Conservation (phyloP, 2,797 vertebrate genomes). For the Linurgus olivaceus region DNA sequence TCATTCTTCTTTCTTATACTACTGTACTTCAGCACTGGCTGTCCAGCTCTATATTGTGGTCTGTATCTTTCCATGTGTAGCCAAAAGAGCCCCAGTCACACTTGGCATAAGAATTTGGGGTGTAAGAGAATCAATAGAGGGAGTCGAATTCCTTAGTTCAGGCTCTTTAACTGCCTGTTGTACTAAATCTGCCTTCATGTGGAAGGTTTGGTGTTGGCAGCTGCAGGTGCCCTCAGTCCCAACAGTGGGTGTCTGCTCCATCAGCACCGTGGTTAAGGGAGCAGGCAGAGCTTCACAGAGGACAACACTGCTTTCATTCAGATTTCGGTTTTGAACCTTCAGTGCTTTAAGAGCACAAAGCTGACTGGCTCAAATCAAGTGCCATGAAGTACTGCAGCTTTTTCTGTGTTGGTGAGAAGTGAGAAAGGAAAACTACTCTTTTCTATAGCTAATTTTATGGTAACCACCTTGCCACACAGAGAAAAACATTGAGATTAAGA, state of each 20-base stretch:
- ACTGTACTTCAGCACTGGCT: background rate
- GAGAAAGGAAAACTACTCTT: background rate
- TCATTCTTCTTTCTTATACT: background rate
- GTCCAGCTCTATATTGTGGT: background rate
- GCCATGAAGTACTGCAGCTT: background rate
- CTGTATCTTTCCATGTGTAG: background rate
- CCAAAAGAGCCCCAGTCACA: background rate
- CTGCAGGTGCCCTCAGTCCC: background rate
- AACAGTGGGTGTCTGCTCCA: background rate
- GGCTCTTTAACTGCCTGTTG: background rate
- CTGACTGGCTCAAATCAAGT: background rate
- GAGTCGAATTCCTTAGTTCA: background rate
- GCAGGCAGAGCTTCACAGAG: background rate
- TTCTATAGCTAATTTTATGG: background rate
- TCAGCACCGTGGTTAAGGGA: fast-evolving
- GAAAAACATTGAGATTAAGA: background rate
- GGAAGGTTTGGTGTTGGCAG: background rate
- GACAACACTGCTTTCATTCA: background rate
- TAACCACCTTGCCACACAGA: background rate
- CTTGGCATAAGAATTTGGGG: background rate
- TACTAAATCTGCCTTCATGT: background rate
- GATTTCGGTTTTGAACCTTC: background rate
- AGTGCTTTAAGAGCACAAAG: background rate
- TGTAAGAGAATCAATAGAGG: background rate
- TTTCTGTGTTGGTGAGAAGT: background rate